Evolutionary conservation across 2,888 invertebrate genomes (phyloP), one percentile per base, ranked within the genome.

Genomic region (Disparrhopalites patrizii): DNA sequence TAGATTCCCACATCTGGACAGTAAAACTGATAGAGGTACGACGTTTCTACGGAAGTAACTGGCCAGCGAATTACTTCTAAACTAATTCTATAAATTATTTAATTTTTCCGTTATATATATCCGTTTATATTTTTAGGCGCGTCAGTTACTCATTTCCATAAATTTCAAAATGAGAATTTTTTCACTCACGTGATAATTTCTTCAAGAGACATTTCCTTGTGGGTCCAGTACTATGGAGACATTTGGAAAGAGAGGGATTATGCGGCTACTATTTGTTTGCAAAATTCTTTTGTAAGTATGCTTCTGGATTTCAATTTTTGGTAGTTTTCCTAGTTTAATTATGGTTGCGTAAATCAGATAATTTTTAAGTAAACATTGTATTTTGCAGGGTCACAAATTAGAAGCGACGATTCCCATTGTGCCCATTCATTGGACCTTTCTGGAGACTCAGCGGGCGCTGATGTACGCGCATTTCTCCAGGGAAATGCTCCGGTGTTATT

Each of bases 201-300:
- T 13, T 31, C 63, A 1, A 63, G 47, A 30, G 63, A 55, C 2
- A 10, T 56, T 27, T 47, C 13, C 23, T 5, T 55, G 5, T 63
- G 63, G 63, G 31, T 63, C 47, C 63, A 63, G 33, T 63, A 63
- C 30, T 63, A 55, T 31, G 63, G 63, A 18, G 60, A 61, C 8
- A 23, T 33, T 50, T 31, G 60, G 60, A 31, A 30, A 23, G 50
- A 61, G 23, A n/a, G 28, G 18, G 60, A 61, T 31, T 61, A 33
- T 18, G 8, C 30, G 1, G 23, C 25, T 2, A 31, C 20, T 3
- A 31, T 61, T 30, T 61, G n/a, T 4, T 30, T 61, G 3, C 20
- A 23, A 50, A 50, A 43, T 50, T 10, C 43, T 50, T n/a, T 25
- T 23, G 60, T 61, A 50, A 50, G 56, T 31, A 27, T n/a, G 13